phyloP scores from a whole-genome alignment of 1,140 invertebrate genomes.

The Epicauta chinensis region DNA sequence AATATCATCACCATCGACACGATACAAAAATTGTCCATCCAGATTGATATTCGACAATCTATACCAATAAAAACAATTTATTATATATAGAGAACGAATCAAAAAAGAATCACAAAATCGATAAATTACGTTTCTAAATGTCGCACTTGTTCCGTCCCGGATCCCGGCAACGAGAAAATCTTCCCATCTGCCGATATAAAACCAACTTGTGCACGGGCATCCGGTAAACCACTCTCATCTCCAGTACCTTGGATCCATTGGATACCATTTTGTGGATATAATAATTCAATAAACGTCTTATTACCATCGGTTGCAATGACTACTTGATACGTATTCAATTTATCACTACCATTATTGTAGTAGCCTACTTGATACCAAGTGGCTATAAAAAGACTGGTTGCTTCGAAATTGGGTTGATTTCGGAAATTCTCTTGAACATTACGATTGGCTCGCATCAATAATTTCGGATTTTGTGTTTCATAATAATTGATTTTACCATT shows the following conservation, averaged over 20 bases:
- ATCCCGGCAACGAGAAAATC: slow-evolving; percentile 66
- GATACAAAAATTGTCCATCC: slow-evolving; percentile 78
- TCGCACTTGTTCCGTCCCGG: slow-evolving; percentile 79
- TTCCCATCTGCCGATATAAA: slow-evolving; percentile 76
- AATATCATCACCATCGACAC: slow-evolving; percentile 64
- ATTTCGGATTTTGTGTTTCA: slow-evolving; percentile 59
- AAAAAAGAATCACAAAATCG: not conserved
- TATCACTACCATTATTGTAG: slow-evolving; percentile 44
- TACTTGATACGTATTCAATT: slow-evolving; percentile 70
- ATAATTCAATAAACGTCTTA: slow-evolving; percentile 75
- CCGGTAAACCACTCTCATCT: slow-evolving; percentile 59
- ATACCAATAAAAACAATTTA: too few relatives aligned
- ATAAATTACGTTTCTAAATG: slow-evolving; percentile 60
- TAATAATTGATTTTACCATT: slow-evolving; percentile 72
- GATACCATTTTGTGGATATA: slow-evolving; percentile 82
- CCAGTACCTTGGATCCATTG: slow-evolving; percentile 81
- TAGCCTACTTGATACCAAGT: slow-evolving; percentile 69
- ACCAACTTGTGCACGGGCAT: slow-evolving; percentile 88
- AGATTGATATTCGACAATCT: slow-evolving; percentile 79
- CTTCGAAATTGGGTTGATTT: slow-evolving; percentile 58
- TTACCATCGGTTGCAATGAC: slow-evolving; percentile 75
- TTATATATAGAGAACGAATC: too few relatives aligned
- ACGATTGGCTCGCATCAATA: slow-evolving; percentile 59
- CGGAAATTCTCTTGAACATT: slow-evolving; percentile 66
- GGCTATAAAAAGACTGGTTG: slow-evolving; percentile 52